These are phyloP conservation scores for Monoplex corrugatus DNA, from an alignment of 2,888 invertebrate species.

Conservation along the genomic window DNA sequence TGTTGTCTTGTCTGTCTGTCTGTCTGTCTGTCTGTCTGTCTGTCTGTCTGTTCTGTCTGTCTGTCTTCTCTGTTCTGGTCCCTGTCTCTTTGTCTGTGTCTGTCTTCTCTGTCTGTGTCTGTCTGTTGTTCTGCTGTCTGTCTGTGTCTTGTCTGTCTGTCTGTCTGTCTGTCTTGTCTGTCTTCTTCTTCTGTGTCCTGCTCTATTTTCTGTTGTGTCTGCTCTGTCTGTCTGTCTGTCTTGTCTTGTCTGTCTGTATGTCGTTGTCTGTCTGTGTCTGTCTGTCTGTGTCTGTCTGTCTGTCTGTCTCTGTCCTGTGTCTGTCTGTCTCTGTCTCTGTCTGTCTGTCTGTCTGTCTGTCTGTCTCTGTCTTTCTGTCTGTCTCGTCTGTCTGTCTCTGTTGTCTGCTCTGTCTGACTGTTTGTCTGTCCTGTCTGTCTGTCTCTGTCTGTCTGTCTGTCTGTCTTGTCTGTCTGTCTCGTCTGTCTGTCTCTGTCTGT, in stretches of 20 bases:
- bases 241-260: too few species aligned
- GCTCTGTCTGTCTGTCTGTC: too few species aligned
- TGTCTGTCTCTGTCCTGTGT: slow-evolving; percentile 38
- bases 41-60: neutral
- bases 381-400: neutral
- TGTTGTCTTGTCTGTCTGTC: neutral
- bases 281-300: slow-evolving; percentile 28
- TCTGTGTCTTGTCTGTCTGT: too few species aligned
- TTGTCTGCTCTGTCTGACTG: neutral
- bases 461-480: neutral
- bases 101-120: too few species aligned
- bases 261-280: too few species aligned
- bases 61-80: neutral
- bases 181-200: too few species aligned
- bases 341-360: neutral
- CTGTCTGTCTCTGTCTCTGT: slow-evolving; percentile 36
- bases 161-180: too few species aligned
- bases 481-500: neutral
- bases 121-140: too few species aligned
- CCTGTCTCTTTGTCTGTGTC: too few species aligned
- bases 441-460: neutral
- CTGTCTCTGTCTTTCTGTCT: neutral
- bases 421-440: neutral
- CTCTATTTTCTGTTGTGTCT: too few species aligned
- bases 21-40: neutral